Conservation (phyloP, 2,888 invertebrate genomes). For the Deilephila porcellus region DNA sequence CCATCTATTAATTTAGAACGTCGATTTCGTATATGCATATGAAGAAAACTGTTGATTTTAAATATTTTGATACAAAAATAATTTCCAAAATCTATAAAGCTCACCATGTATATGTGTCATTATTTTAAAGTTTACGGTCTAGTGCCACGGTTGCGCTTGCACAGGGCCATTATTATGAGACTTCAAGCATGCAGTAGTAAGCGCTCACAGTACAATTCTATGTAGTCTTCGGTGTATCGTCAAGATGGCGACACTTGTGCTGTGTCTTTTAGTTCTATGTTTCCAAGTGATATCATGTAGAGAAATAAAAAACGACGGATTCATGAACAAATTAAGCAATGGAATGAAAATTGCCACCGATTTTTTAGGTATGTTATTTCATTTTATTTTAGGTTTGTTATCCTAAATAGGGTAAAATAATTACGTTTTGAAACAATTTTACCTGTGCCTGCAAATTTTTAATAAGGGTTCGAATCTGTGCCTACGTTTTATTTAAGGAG, state of each 20-base stretch:
- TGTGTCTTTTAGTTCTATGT: slow-evolving; percentile 53
- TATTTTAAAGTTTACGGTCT: slow-evolving; percentile 65
- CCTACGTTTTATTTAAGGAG: no score
- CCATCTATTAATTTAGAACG: slow-evolving; percentile 11
- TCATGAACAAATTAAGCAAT: slow-evolving; percentile 68
- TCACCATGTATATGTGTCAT: slow-evolving; percentile 31
- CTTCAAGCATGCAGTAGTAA: slow-evolving; percentile 61
- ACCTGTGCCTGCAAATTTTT: no score
- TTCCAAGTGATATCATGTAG: slow-evolving; percentile 54
- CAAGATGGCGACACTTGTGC: slow-evolving; percentile 73
- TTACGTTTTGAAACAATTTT: no score
- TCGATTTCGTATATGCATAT: background rate
- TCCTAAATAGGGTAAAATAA: no score
- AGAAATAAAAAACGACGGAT: slow-evolving; percentile 59
- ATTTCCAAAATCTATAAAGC: background rate
- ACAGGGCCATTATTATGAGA: slow-evolving; percentile 62
- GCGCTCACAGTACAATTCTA: slow-evolving; percentile 43
- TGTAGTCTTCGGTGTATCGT: slow-evolving; percentile 56
- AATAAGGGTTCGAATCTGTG: no score
- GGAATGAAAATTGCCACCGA: slow-evolving; percentile 78
- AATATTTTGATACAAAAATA: background rate
- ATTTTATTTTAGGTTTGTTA: background rate
- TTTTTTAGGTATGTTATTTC: slow-evolving; percentile 68
- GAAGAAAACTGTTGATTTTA: background rate
- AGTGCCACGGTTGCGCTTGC: slow-evolving; percentile 63